Evolutionary conservation across 2,888 invertebrate species (phyloP).

Genomic region (Prosapia bicincta): DNA sequence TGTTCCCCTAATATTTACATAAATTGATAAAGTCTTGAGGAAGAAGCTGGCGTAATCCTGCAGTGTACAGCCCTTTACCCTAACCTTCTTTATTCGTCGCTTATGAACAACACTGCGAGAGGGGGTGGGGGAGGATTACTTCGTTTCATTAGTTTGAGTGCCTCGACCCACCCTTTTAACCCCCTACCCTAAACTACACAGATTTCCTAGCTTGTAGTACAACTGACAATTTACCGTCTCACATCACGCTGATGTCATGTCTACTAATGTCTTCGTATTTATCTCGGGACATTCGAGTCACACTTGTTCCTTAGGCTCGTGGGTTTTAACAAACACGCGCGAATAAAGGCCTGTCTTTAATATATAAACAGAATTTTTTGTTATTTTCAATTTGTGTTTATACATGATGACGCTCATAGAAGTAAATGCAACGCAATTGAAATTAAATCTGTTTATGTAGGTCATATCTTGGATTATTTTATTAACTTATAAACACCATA

Average conservation of each 20-base stretch:
- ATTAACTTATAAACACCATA: too few species aligned
- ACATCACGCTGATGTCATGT: background rate
- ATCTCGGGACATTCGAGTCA: background rate
- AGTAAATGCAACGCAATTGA: too few species aligned
- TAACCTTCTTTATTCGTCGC: conserved; percentile 28
- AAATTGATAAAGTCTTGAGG: background rate
- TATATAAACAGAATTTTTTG: too few species aligned
- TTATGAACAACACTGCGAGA: conserved; percentile 16
- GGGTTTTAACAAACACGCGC: too few species aligned
- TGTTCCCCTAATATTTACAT: background rate
- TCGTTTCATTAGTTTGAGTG: conserved; percentile 57
- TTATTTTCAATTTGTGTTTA: too few species aligned
- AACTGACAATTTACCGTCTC: background rate
- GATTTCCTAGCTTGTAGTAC: conserved; percentile 22
- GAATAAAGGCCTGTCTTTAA: too few species aligned
- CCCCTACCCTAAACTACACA: conserved; percentile 22
- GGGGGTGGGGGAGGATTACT: conserved; percentile 50
- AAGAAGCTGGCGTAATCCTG: background rate
- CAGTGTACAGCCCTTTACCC: conserved; percentile 4
- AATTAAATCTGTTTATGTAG: too few species aligned
- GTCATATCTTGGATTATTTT: too few species aligned
- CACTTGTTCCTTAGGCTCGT: too few species aligned
- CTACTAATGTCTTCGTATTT: background rate
- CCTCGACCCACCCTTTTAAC: conserved; percentile 44
- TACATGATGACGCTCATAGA: too few species aligned